Percentiles rank a stretch among this genome's conserved stretches.
These are phyloP conservation scores for Anaspis maculata DNA, from an alignment of 2,888 invertebrate species.

Conservation along the genomic window DNA sequence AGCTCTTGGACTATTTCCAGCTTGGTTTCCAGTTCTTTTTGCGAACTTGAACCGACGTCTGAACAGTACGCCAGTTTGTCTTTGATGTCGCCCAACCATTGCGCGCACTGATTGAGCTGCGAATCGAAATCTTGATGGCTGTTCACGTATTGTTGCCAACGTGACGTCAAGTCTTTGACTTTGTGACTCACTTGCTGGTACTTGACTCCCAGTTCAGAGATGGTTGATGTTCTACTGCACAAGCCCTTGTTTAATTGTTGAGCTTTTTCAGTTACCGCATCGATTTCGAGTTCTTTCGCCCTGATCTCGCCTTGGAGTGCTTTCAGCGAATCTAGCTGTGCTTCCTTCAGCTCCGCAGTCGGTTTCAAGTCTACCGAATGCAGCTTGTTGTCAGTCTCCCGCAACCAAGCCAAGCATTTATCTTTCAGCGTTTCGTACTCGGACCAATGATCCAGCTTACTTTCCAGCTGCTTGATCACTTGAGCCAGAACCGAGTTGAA, in stretches of 20 bases:
- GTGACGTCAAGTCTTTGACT: conserved; percentile 81
- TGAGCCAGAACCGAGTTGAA: conserved; percentile 66
- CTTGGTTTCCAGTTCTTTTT: conserved; percentile 80
- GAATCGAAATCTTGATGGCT: conserved; percentile 83
- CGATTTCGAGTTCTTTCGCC: conserved; percentile 87
- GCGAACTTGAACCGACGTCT: conserved; percentile 66
- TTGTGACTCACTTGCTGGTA: conserved; percentile 86
- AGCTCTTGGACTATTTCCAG: conserved; percentile 78
- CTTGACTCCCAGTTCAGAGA: conserved; percentile 84
- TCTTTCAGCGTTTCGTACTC: conserved; percentile 85
- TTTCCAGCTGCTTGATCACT: conserved; percentile 71
- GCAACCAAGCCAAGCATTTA: conserved; percentile 77
- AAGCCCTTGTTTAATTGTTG: conserved; percentile 73
- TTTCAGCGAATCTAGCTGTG: conserved; percentile 72
- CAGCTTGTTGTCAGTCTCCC: conserved; percentile 77
- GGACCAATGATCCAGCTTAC: conserved; percentile 81
- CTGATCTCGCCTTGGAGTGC: conserved; percentile 78
- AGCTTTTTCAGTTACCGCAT: conserved; percentile 84
- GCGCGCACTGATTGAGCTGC: conserved; percentile 67
- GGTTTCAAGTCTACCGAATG: conserved; percentile 83
- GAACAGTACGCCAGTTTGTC: conserved; percentile 83
- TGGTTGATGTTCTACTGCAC: conserved; percentile 68
- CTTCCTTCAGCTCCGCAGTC: conserved; percentile 72
- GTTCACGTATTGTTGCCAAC: conserved; percentile 88
- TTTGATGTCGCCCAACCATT: conserved; percentile 75